These are phyloP conservation scores for Diaprepes abbreviatus DNA, from an alignment of 2,888 invertebrate genomes.

Conservation along the genomic window DNA sequence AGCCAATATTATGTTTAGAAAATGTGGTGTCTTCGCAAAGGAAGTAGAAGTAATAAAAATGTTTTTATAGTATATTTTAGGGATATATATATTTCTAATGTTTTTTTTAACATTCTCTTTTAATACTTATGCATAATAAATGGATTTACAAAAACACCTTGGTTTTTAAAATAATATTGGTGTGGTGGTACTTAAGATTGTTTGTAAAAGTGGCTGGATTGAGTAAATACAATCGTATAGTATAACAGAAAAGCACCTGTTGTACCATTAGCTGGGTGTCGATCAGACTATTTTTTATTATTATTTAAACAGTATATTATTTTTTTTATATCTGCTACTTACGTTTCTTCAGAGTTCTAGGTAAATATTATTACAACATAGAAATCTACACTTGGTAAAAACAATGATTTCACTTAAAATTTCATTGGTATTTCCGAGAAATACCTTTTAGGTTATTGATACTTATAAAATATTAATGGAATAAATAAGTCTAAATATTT, in stretches of 20 bases:
- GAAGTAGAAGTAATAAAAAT: background rate
- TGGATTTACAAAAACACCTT: background rate
- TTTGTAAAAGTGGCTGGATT: background rate
- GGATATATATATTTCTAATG: background rate
- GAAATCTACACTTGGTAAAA: too few relatives aligned
- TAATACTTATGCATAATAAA: background rate
- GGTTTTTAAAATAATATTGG: conserved; percentile 7
- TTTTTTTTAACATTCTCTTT: background rate
- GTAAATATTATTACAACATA: too few relatives aligned
- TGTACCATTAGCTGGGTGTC: background rate
- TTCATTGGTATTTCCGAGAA: too few relatives aligned
- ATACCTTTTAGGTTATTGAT: too few relatives aligned
- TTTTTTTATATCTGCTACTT: too few relatives aligned
- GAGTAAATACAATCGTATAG: background rate
- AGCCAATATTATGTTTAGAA: too few relatives aligned
- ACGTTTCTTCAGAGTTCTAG: too few relatives aligned
- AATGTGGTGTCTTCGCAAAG: background rate
- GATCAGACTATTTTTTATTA: too few relatives aligned
- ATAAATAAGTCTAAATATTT: too few relatives aligned
- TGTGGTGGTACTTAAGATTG: background rate
- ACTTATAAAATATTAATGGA: too few relatives aligned
- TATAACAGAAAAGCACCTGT: background rate
- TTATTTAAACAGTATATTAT: too few relatives aligned
- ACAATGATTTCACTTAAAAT: too few relatives aligned
- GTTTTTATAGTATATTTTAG: conserved; percentile 8